A percentile compares a stretch with the other conserved stretches of the same genome.
Conservation (phyloP, 2,797 vertebrate genomes). For the Malurus splendens region DNA sequence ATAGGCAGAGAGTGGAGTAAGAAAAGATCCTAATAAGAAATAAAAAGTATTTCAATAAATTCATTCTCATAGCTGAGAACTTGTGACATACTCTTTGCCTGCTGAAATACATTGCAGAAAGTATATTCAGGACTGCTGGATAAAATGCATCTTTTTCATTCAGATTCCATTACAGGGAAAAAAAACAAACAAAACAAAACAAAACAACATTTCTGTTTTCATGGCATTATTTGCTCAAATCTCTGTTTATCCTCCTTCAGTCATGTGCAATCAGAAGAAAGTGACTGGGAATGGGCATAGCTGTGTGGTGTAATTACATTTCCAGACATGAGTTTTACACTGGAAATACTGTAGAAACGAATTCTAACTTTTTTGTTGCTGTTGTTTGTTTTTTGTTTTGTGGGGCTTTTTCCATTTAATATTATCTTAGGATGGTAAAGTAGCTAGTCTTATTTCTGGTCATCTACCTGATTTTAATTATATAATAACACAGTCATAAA, state of each 20-base stretch:
- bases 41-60: not conserved
- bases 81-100: not conserved
- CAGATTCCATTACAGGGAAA: not conserved
- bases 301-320: not conserved
- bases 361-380: not conserved
- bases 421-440: not conserved
- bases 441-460: not conserved
- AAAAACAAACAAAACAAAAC: too few species aligned
- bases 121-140: not conserved
- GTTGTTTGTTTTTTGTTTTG: not conserved
- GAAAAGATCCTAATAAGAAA: not conserved
- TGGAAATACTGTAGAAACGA: not conserved
- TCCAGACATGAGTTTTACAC: not conserved
- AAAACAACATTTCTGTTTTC: not conserved
- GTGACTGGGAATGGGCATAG: not conserved
- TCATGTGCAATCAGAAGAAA: not conserved
- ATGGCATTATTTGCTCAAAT: not conserved
- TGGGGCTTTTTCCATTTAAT: not conserved
- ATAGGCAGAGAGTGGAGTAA: not conserved
- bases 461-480: not conserved
- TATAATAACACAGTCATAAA: not conserved
- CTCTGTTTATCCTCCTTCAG: not conserved
- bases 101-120: not conserved
- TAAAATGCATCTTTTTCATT: accelerated
- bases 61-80: not conserved